A percentile compares a stretch with the other conserved stretches of the same genome.
phyloP scores from a whole-genome alignment of 2,113 vertebrate species.

The Phocoena sinus region DNA sequence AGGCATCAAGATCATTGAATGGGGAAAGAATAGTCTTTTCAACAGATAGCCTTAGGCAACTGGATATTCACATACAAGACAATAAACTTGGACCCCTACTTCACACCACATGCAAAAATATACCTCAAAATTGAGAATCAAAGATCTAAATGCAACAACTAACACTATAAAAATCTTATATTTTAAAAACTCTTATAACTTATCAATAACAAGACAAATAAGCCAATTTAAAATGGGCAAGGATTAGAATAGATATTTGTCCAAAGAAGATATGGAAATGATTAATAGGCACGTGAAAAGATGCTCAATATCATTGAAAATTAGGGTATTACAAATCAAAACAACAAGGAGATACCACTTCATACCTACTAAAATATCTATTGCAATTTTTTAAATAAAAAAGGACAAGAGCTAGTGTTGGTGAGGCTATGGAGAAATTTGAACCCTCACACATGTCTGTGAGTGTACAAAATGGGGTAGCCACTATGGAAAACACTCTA shows the following conservation, averaged over 20 bases:
- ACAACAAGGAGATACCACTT: not conserved
- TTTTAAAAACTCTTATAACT: not conserved
- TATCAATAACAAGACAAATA: not conserved
- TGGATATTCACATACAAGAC: not conserved
- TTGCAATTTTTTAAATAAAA: not conserved
- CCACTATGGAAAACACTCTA: not conserved
- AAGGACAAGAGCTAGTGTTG: not conserved
- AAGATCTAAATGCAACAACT: not conserved
- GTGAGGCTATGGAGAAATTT: not conserved
- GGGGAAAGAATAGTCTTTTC: not conserved
- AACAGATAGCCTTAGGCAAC: not conserved
- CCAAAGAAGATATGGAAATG: not conserved
- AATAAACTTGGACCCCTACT: not conserved
- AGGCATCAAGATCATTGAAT: not conserved
- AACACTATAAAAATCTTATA: not conserved
- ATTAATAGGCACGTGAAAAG: not conserved
- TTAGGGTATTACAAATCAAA: not conserved
- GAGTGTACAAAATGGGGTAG: not conserved
- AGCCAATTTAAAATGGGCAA: not conserved
- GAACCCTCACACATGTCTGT: not conserved
- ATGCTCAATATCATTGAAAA: not conserved
- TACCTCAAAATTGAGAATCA: not conserved
- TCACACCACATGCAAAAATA: not conserved
- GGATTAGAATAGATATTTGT: not conserved
- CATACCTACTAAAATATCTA: not conserved